Conservation (phyloP, 2,113 vertebrate species). For the Sylvietta virens region DNA sequence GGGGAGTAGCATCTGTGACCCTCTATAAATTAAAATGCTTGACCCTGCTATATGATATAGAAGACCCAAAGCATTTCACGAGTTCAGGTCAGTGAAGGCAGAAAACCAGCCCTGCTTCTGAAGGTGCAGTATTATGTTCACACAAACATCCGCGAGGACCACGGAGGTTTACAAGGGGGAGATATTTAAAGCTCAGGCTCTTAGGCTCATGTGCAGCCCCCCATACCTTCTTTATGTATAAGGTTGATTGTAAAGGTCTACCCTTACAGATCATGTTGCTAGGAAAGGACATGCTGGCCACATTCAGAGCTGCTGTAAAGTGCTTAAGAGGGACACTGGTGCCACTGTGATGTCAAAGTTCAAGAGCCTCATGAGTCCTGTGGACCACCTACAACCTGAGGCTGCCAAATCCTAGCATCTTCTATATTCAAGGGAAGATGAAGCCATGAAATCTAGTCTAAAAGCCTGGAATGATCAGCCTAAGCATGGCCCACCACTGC, state of each 20-base stretch:
- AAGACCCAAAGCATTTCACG: conserved; percentile 4
- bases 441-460: not conserved
- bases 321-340: not conserved
- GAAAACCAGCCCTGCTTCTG: conserved; percentile 3
- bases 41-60: conserved; percentile 24
- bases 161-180: not conserved
- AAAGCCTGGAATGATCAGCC: not conserved
- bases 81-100: conserved; percentile 1
- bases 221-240: not conserved
- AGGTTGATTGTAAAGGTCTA: not conserved
- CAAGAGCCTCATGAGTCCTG: not conserved
- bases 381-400: not conserved
- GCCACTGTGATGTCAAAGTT: not conserved
- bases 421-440: not conserved
- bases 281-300: not conserved
- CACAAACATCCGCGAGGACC: not conserved
- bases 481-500: not conserved
- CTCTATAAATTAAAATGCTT: conserved; percentile 67
- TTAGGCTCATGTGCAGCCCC: not conserved
- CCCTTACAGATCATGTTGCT: not conserved
- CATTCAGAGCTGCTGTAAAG: not conserved
- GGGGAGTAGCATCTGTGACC: conserved; percentile 61
- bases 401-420: not conserved
- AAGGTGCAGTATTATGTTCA: not conserved
- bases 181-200: not conserved